Conservation (phyloP, 2,113 vertebrate species). For the Loxodonta africana region DNA sequence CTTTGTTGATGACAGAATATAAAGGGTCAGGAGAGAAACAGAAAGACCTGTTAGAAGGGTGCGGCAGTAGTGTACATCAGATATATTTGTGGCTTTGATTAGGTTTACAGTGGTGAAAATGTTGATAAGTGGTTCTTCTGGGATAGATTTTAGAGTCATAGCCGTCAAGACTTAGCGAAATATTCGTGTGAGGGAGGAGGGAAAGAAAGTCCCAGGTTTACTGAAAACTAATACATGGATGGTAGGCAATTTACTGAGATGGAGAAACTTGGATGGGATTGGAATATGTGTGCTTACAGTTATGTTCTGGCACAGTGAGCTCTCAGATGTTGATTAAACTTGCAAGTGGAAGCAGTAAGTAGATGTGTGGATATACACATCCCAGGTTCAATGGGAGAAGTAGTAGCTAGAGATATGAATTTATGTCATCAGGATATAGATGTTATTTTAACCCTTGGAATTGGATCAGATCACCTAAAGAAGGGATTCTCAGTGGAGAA, state of each 20-base stretch:
- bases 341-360: not conserved
- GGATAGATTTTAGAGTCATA: not conserved
- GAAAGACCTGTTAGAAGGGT: not conserved
- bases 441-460: not conserved
- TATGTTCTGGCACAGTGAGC: not conserved
- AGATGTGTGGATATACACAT: too few species aligned
- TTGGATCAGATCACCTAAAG: not conserved
- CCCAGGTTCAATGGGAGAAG: not conserved
- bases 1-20: not conserved
- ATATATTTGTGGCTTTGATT: not conserved
- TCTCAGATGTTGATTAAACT: not conserved
- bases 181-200: not conserved
- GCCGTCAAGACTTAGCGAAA: not conserved
- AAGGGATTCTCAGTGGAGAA: not conserved
- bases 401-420: not conserved
- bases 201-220: not conserved
- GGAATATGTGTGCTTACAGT: not conserved
- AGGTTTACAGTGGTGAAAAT: not conserved
- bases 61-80: not conserved
- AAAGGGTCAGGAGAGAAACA: not conserved
- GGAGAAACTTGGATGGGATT: not conserved
- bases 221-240: not conserved
- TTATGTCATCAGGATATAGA: not conserved
- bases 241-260: not conserved
- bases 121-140: not conserved